Percentiles rank a stretch among this genome's conserved stretches.
Conservation (phyloP, 2,888 invertebrate genomes). For the Hyposoter dolosus region DNA sequence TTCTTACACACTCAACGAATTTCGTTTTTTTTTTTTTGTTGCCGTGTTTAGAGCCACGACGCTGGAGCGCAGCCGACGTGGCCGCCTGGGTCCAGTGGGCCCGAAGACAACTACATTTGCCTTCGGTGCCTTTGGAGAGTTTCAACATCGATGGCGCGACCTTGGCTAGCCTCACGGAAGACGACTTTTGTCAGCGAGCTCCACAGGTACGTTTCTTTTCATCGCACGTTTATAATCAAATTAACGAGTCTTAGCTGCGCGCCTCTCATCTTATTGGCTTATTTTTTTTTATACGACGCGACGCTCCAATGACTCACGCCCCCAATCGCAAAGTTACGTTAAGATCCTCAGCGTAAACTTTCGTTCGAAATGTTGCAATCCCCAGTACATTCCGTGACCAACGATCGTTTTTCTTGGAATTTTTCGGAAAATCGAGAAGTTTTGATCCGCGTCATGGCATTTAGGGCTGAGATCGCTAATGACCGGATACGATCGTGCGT, state of each 20-base stretch:
- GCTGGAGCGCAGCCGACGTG: slow-evolving; percentile 94
- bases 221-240: slow-evolving; percentile 10
- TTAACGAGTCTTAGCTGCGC: neutral
- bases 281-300: neutral
- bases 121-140: slow-evolving; percentile 90
- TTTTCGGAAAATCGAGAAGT: slow-evolving; percentile 12
- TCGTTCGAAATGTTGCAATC: slow-evolving; percentile 2
- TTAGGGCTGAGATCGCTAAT: slow-evolving; percentile 7
- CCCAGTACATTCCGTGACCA: neutral
- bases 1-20: neutral
- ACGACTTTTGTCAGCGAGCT: slow-evolving; percentile 93
- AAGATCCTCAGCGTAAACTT: neutral
- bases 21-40: slow-evolving; percentile 16
- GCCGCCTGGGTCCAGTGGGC: slow-evolving; percentile 96
- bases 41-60: slow-evolving; percentile 91
- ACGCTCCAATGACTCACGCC: neutral
- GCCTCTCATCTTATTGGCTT: neutral
- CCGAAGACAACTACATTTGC: slow-evolving; percentile 91
- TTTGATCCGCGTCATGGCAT: slow-evolving; percentile 47
- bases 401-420: slow-evolving; percentile 29
- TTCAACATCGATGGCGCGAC: slow-evolving; percentile 93
- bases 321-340: neutral
- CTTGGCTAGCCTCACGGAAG: slow-evolving; percentile 92
- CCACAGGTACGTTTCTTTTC: slow-evolving; percentile 89
- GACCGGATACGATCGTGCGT: slow-evolving; percentile 27